Percentiles rank a stretch among this genome's conserved stretches.
Evolutionary conservation across 1,140 invertebrate genomes (phyloP).

Genomic region (Euwallacea similis): DNA sequence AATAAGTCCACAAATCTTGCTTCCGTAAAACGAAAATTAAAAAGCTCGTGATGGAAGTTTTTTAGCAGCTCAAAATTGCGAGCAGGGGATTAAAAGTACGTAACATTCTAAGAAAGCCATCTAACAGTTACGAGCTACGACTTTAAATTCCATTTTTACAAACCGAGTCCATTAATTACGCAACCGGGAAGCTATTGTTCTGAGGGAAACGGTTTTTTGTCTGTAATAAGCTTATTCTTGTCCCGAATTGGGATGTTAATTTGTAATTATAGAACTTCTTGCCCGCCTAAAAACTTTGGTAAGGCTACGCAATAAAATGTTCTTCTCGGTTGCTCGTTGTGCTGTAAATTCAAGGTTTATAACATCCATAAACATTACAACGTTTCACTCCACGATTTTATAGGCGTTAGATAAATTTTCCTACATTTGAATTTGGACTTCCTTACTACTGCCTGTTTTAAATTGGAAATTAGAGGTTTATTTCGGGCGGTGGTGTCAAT

Average conservation of each 20-base stretch:
- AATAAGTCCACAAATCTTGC: no score
- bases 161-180: slow-evolving; percentile 26
- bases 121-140: slow-evolving; percentile 9
- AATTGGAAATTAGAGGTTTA: no score
- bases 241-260: slow-evolving; percentile 28
- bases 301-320: slow-evolving; percentile 18
- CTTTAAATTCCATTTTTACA: slow-evolving; percentile 21
- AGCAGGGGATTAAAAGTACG: neutral
- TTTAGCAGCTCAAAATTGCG: neutral
- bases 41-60: neutral
- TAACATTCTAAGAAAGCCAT: slow-evolving; percentile 3
- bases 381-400: neutral
- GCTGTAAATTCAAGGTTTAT: neutral
- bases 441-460: no score
- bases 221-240: slow-evolving; percentile 28
- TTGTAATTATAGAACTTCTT: slow-evolving; percentile 27
- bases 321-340: slow-evolving; percentile 20
- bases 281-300: slow-evolving; percentile 16
- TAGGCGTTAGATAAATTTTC: no score
- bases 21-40: neutral
- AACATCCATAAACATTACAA: neutral
- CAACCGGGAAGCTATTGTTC: slow-evolving; percentile 25
- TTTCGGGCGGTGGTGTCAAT: no score
- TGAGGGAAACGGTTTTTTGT: slow-evolving; percentile 24
- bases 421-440: no score